Conservation (phyloP, 2,888 invertebrate species). For the Drosophila algonquin region DNA sequence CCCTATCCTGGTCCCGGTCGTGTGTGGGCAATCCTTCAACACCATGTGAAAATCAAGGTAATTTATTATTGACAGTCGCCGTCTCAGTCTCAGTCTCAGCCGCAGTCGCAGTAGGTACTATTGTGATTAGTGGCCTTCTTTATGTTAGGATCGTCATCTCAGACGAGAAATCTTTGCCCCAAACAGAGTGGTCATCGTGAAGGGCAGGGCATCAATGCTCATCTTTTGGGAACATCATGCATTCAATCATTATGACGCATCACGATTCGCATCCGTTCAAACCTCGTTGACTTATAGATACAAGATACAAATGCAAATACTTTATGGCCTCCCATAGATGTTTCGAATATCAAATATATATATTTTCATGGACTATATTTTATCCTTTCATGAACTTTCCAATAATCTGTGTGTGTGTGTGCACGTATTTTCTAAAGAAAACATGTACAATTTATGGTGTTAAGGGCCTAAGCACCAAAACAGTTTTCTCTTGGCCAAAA, state of each 20-base stretch:
- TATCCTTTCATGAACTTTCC: neutral
- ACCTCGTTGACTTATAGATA: neutral
- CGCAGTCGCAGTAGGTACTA: constrained; percentile 33
- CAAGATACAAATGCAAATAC: neutral
- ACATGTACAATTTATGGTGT: neutral
- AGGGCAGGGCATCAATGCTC: constrained; percentile 24
- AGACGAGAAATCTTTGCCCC: constrained; percentile 17
- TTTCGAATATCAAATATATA: too few relatives aligned
- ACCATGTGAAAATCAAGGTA: constrained; percentile 64
- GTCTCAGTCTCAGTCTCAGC: constrained; percentile 21
- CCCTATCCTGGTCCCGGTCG: constrained; percentile 47
- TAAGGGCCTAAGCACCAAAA: constrained; percentile 2
- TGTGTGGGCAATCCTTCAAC: constrained; percentile 75
- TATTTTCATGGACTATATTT: neutral
- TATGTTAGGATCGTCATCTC: constrained; percentile 23
- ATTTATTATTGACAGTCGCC: constrained; percentile 70
- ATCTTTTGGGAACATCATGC: neutral
- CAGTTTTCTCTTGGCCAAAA: constrained; percentile 57
- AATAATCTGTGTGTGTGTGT: too few relatives aligned
- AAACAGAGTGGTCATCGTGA: constrained; percentile 16
- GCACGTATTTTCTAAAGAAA: neutral
- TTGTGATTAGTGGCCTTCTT: constrained; percentile 41
- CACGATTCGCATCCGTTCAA: neutral
- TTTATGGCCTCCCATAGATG: neutral
- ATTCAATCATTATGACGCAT: neutral